These are phyloP conservation scores for Moxostoma hubbsi DNA, from an alignment of 2,797 vertebrate species.

Conservation along the genomic window DNA sequence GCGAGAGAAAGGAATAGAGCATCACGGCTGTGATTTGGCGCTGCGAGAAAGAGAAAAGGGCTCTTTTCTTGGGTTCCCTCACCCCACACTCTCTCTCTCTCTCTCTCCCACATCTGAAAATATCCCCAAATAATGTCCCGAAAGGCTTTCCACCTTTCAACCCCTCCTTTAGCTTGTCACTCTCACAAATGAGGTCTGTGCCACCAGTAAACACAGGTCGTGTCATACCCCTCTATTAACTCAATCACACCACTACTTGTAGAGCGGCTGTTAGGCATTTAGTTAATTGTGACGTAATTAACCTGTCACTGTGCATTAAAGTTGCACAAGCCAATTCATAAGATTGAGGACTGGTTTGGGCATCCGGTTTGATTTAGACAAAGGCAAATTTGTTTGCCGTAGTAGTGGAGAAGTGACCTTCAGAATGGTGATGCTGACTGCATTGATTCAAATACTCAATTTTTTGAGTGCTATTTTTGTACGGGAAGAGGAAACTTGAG, in stretches of 20 bases:
- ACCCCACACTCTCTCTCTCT: too few relatives aligned
- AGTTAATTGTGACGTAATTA: slow-evolving; percentile 98
- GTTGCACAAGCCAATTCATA: slow-evolving; percentile 83
- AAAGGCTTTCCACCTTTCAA: slow-evolving; percentile 32
- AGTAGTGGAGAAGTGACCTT: slow-evolving; percentile 15
- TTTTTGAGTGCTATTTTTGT: background rate
- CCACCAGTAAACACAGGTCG: slow-evolving; percentile 76
- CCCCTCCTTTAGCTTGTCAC: slow-evolving; percentile 63
- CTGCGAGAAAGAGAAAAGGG: slow-evolving; percentile 52
- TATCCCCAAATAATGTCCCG: slow-evolving; percentile 51
- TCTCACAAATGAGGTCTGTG: slow-evolving; percentile 75
- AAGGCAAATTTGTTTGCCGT: slow-evolving; percentile 38
- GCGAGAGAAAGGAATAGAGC: slow-evolving; percentile 57
- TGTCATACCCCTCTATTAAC: slow-evolving; percentile 93
- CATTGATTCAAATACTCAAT: background rate
- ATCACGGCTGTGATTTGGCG: slow-evolving; percentile 59
- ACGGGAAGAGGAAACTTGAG: background rate
- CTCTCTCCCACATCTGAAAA: slow-evolving; percentile 47
- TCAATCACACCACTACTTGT: slow-evolving; percentile 91
- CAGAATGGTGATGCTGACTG: background rate
- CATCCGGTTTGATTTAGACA: slow-evolving; percentile 25
- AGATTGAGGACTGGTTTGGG: slow-evolving; percentile 22
- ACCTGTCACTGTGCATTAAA: slow-evolving; percentile 97
- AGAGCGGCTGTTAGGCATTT: slow-evolving; percentile 96
- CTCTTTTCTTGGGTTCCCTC: background rate